A percentile compares a stretch with the other conserved stretches of the same genome.
These are phyloP conservation scores for Vesta saturnalis DNA, from an alignment of 2,888 invertebrate genomes.

Conservation along the genomic window DNA sequence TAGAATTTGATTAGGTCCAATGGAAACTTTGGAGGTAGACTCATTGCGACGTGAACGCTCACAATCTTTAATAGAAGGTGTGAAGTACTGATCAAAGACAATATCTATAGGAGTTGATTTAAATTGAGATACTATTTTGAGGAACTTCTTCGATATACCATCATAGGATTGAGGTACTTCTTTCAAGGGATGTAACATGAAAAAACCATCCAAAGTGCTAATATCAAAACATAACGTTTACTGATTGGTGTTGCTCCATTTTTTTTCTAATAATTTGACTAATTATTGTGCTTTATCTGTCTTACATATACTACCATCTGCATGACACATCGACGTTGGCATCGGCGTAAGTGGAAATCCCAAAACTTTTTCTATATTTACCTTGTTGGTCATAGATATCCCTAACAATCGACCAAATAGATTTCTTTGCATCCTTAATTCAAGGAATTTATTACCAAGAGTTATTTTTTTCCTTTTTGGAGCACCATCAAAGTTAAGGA, in stretches of 20 bases:
- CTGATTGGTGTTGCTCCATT: too few species aligned
- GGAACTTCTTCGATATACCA: slow-evolving; percentile 4
- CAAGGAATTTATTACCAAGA: not conserved
- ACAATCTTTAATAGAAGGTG: not conserved
- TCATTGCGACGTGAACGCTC: not conserved
- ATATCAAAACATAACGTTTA: not conserved
- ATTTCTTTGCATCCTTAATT: slow-evolving; percentile 45
- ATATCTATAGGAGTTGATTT: not conserved
- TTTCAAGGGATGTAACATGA: not conserved
- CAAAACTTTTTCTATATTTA: slow-evolving; percentile 39
- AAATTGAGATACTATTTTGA: not conserved
- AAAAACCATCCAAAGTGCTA: not conserved
- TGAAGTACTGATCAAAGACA: not conserved
- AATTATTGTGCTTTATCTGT: not conserved
- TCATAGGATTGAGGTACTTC: not conserved
- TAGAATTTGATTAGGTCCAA: not conserved
- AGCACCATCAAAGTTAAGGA: slow-evolving; percentile 37
- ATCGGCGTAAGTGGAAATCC: slow-evolving; percentile 39
- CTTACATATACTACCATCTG: slow-evolving; percentile 39
- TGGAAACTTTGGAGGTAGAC: not conserved
- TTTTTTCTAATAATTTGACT: not conserved
- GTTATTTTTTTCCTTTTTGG: slow-evolving; percentile 41
- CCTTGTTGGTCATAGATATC: slow-evolving; percentile 37
- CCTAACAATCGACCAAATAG: slow-evolving; percentile 37
- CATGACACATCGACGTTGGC: slow-evolving; percentile 47